Conservation (phyloP, 2,113 vertebrate genomes). For the Varanus komodoensis region DNA sequence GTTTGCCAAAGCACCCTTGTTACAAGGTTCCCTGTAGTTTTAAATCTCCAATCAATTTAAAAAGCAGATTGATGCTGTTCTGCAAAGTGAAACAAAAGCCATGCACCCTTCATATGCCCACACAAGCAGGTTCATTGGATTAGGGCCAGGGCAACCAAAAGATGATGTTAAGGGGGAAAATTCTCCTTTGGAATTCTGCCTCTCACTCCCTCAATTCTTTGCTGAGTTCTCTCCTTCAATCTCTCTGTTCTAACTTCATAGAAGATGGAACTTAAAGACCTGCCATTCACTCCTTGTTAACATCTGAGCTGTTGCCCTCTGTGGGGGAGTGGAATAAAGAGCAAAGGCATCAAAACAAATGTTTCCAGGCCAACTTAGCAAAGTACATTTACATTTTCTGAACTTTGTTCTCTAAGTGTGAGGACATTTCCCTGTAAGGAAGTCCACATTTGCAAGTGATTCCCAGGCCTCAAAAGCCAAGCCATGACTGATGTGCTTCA, state of each 20-base stretch:
- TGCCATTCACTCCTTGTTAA: background rate
- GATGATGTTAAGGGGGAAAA: background rate
- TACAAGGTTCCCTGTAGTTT: background rate
- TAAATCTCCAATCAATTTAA: background rate
- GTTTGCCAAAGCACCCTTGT: background rate
- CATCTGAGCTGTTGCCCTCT: background rate
- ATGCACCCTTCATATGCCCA: too few relatives aligned
- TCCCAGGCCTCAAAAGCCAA: background rate
- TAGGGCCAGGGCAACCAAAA: background rate
- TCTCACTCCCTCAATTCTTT: conserved; percentile 1
- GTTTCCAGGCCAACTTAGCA: background rate
- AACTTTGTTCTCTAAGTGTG: background rate
- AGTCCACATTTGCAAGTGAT: too few relatives aligned
- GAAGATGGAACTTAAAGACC: conserved; percentile 4
- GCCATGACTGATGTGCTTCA: background rate
- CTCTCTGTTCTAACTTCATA: background rate
- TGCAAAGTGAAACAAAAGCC: background rate
- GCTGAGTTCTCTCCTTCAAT: background rate
- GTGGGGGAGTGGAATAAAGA: background rate
- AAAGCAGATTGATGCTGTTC: background rate
- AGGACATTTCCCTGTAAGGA: background rate
- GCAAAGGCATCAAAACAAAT: background rate
- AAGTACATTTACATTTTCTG: background rate
- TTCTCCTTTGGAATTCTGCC: background rate
- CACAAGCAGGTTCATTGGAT: background rate